Conservation (phyloP, 1,140 invertebrate species). For the Diachasma alloeum region DNA sequence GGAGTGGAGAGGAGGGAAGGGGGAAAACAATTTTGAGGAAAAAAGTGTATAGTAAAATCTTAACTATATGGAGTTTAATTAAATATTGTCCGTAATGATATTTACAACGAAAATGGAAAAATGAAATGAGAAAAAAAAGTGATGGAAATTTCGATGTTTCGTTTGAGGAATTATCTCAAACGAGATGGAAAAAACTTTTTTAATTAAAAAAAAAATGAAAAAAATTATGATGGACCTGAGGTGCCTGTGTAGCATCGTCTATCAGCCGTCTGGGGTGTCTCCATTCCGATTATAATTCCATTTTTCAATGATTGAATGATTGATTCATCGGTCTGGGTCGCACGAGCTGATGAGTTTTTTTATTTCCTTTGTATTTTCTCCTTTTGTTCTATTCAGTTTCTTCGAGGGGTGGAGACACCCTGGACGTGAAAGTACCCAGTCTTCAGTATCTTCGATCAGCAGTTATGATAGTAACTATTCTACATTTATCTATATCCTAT, state of each 20-base stretch:
- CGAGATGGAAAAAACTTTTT: constrained; percentile 39
- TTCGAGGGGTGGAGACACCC: constrained; percentile 39
- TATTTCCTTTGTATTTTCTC: not conserved
- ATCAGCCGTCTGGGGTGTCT: constrained; percentile 42
- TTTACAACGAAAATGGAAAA: constrained; percentile 56
- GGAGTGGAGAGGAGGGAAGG: constrained; percentile 38
- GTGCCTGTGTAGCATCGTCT: constrained; percentile 43
- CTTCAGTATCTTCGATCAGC: constrained; percentile 62
- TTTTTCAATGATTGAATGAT: not conserved
- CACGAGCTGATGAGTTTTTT: not conserved
- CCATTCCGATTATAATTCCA: constrained; percentile 29
- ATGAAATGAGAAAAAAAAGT: not conserved
- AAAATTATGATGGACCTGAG: constrained; percentile 47
- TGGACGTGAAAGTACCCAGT: constrained; percentile 48
- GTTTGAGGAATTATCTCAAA: constrained; percentile 38
- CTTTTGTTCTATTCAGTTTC: constrained; percentile 36
- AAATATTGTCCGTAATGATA: constrained; percentile 57
- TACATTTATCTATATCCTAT: constrained; percentile 67
- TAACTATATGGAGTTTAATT: constrained; percentile 54
- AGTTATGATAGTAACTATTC: constrained; percentile 66
- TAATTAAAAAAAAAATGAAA: constrained; percentile 1
- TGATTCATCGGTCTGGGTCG: not conserved
- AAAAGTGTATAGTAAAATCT: constrained; percentile 61
- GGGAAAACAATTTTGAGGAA: constrained; percentile 46
- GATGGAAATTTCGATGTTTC: constrained; percentile 48